These are phyloP conservation scores for Danaus plexippus DNA, from an alignment of 1,140 invertebrate genomes.

Conservation along the genomic window DNA sequence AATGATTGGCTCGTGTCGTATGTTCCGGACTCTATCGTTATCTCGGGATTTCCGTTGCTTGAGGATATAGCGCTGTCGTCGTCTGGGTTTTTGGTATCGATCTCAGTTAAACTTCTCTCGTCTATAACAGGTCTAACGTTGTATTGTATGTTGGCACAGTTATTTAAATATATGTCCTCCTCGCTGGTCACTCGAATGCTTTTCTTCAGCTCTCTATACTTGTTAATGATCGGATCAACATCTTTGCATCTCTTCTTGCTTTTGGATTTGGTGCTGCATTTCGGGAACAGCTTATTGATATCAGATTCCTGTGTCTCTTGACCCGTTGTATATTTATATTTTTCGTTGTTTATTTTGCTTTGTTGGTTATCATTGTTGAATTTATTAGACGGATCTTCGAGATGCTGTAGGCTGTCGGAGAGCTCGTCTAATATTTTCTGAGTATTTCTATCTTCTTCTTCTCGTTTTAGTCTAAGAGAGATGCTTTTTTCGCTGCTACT, in stretches of 20 bases:
- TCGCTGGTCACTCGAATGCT: slow-evolving; percentile 61
- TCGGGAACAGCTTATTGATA: slow-evolving; percentile 62
- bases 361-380: slow-evolving; percentile 27
- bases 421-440: slow-evolving; percentile 63
- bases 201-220: slow-evolving; percentile 65
- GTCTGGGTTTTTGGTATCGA: slow-evolving; percentile 61
- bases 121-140: slow-evolving; percentile 52
- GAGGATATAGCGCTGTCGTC: slow-evolving; percentile 66
- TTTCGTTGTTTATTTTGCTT: slow-evolving; percentile 65
- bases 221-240: slow-evolving; percentile 64
- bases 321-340: slow-evolving; percentile 65
- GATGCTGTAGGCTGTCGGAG: slow-evolving; percentile 67
- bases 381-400: slow-evolving; percentile 74
- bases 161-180: slow-evolving; percentile 66
- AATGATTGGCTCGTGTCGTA: slow-evolving; percentile 66
- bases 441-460: slow-evolving; percentile 63
- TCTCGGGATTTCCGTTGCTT: slow-evolving; percentile 69
- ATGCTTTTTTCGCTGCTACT: slow-evolving; percentile 67
- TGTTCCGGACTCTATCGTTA: slow-evolving; percentile 65
- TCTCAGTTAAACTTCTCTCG: slow-evolving; percentile 45
- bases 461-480: slow-evolving; percentile 51
- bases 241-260: slow-evolving; percentile 64
- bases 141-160: slow-evolving; percentile 65
- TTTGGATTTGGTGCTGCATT: slow-evolving; percentile 64
- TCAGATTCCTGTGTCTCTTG: slow-evolving; percentile 58